Base-by-base conservation (phyloP, 2,113 vertebrate genomes). In the Hippoglossus stenolepis region DNA sequence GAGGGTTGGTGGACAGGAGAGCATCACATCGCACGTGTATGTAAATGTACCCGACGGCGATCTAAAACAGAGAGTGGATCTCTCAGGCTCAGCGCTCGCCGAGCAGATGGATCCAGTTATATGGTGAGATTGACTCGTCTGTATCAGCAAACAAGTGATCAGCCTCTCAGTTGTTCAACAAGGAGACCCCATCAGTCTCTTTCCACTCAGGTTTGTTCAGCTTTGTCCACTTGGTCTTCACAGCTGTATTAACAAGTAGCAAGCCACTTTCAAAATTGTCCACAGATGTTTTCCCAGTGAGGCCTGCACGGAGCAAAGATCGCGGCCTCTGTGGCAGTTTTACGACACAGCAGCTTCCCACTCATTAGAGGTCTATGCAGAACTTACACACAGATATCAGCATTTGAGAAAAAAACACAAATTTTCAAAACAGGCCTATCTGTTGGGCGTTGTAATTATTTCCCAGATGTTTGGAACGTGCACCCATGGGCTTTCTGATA, bases 161-260 rank as follows among this genome's bases (percentile, higher is more conserved):
- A 73, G 83, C 85, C 88, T 84, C 81, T 89, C 38, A 68, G 40
- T 13, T 13, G 40, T 43, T 43, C 40, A 13, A 43, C 40, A 2
- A 10, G 35, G 61, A 85, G 70, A 65, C 38, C n/a, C 53, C 80
- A 82, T 86, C 73, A 67, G 75, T 78, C 79, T 84, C 35, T 67
- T 51, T 69, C 60, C 60, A 58, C 53, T 11, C 28, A 56, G 67
- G 68, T 83, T 83, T 87, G 75, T 86, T 69, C 63, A 17, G 38
- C 83, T 65, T 79, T 43, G 71, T 74, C 74, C 79, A 66, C 73
- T 91, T 69, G 66, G 40, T 68, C 75, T 7, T 64, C 77, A 65
- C 87, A 93, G 90, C 91, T 93, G 92, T 89, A 80, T 87, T 93
- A 90, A 91, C 80, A 75, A 75, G 78, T 60, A 74, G 83, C 85